Evolutionary conservation across 2,797 vertebrate species (phyloP), one percentile per base, ranked within the genome.

Genomic region (Pteronotus mesoamericanus): DNA sequence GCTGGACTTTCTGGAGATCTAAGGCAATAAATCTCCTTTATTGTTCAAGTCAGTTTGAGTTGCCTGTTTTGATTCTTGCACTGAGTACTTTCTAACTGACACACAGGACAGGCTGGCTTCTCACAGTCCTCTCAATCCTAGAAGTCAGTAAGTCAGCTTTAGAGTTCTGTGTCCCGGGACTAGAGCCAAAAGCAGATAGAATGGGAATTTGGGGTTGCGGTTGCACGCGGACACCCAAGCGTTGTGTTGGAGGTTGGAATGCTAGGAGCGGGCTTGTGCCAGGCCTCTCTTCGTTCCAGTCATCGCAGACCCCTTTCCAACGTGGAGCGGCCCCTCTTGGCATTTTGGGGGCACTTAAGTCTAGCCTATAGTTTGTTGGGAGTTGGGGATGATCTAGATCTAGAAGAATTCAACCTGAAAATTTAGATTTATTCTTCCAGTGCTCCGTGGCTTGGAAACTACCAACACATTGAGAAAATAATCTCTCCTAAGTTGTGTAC

Each of bases 401-500:
- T 68, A 18, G 90, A 78, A 93, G 59, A 78, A 57, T 89, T 55
- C 78, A 71, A 78, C 34, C 57, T 71, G n/a, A 94, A 84, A 82
- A 80, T 77, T 15, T 39, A 88, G 72, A 12, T 71, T 85, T 90
- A 34, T 77, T 86, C 59, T 88, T 89, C 34, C 64, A 12, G 83
- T 57, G 55, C 14, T 61, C 69, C 75, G 11, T 69, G 83, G 71
- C 34, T 75, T 53, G 51, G 64, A 75, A 94, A 79, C 46, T 21
- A 15, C 59, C n/a, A 51, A 96, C 16, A 15, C 82, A 26, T 46
- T 59, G 71, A 89, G 86, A 72, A 84, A 92, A 82, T 12, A 2
- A 75, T 94, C 24, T 74, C 78, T 88, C 82, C 88, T 61, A 61
- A 89, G 84, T 29, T 46, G 42, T 64, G 57, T 93, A 92, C 86